Evolutionary conservation across 1,140 invertebrate genomes (phyloP).

Genomic region (Pemphigus obesinymphae): DNA sequence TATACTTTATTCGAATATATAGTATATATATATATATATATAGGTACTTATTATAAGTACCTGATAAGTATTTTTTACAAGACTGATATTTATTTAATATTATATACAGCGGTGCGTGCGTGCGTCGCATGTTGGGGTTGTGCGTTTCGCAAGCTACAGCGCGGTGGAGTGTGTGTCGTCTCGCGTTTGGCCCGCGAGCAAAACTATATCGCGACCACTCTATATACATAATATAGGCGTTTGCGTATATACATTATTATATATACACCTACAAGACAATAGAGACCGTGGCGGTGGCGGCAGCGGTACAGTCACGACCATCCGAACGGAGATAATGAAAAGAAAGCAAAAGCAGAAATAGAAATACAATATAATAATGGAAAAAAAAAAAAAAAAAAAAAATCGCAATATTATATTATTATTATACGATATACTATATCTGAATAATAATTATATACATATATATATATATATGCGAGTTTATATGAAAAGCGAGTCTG

Average conservation of each 20-base stretch:
- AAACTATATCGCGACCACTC: not conserved
- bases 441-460: not conserved
- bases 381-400: not conserved
- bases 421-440: too few species aligned
- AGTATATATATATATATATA: too few species aligned
- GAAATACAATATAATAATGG: not conserved
- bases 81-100: too few species aligned
- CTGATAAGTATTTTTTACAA: too few species aligned
- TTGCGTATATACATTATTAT: not conserved
- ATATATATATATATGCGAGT: not conserved
- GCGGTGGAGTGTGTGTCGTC: not conserved
- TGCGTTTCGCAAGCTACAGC: not conserved
- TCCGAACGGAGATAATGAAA: slow-evolving; percentile 4
- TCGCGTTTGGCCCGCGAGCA: not conserved
- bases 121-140: not conserved
- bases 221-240: too few species aligned
- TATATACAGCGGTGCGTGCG: too few species aligned
- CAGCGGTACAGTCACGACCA: slow-evolving; percentile 1
- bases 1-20: too few species aligned
- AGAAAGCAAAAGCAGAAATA: slow-evolving; percentile 13
- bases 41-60: too few species aligned
- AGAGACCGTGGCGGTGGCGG: not conserved
- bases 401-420: not conserved
- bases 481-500: not conserved
- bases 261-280: slow-evolving; percentile 20